A percentile compares a stretch with the other conserved stretches of the same genome.
Conservation (phyloP, 2,888 invertebrate genomes). For the Synergus laeviventris region DNA sequence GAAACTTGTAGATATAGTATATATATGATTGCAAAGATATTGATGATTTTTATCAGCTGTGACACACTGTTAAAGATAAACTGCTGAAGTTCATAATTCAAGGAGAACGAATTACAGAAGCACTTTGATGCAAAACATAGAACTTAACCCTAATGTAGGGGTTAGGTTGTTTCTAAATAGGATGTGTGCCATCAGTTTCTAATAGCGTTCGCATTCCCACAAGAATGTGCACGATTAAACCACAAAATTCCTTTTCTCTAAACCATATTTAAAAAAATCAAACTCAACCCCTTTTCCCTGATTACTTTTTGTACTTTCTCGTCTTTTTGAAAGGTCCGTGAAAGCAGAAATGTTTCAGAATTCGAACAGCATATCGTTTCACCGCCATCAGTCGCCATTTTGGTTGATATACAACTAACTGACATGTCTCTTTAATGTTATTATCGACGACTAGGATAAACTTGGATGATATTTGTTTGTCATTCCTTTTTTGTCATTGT, state of each 20-base stretch:
- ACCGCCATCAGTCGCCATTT: constrained; percentile 66
- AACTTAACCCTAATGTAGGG: constrained; percentile 1
- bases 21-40: too few species aligned
- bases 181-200: neutral
- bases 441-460: constrained; percentile 65
- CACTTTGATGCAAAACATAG: constrained; percentile 3
- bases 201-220: neutral
- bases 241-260: neutral
- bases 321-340: neutral
- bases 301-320: neutral
- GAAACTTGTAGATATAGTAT: neutral
- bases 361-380: neutral
- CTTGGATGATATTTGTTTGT: constrained; percentile 36
- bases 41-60: neutral
- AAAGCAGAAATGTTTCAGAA: neutral
- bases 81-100: neutral
- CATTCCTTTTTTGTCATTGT: constrained; percentile 47
- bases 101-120: constrained; percentile 2
- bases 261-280: neutral
- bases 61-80: neutral
- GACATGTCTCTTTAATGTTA: constrained; percentile 73
- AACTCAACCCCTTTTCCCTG: neutral
- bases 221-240: neutral
- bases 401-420: constrained; percentile 69
- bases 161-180: neutral